Percentiles rank a stretch among this genome's conserved stretches.
Evolutionary conservation across 1,140 invertebrate genomes (phyloP).

Genomic region (Arion vulgaris): DNA sequence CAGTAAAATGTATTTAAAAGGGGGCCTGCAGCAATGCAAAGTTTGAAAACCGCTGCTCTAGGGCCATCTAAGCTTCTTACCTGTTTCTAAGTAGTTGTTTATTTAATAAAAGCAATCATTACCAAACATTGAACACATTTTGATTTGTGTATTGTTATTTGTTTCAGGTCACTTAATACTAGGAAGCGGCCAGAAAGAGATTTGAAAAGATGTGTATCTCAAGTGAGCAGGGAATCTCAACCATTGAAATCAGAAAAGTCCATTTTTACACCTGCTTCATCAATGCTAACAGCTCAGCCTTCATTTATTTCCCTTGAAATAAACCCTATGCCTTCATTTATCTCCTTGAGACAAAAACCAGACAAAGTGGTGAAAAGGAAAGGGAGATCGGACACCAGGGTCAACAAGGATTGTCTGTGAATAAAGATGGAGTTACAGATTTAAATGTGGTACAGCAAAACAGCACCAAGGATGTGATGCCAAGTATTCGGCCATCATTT

Average conservation of each 20-base stretch:
- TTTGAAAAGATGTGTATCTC: not conserved
- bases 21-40: no score
- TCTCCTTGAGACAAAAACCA: not conserved
- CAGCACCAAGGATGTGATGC: not conserved
- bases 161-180: not conserved
- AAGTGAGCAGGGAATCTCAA: not conserved
- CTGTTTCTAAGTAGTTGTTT: no score
- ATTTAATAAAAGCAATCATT: no score
- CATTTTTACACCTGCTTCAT: not conserved
- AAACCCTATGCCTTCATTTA: not conserved
- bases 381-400: not conserved
- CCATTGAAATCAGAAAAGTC: not conserved
- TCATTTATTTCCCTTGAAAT: slow-evolving; percentile 8
- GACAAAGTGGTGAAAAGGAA: not conserved
- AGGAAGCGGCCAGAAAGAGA: not conserved
- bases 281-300: not conserved
- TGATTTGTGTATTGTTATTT: no score
- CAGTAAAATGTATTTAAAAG: no score
- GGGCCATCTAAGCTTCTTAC: no score
- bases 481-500: not conserved
- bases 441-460: not conserved
- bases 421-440: not conserved
- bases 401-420: not conserved
- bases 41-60: no score
- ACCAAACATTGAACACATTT: no score